Conservation (phyloP, 2,888 invertebrate genomes). For the Drosophila greeni region DNA sequence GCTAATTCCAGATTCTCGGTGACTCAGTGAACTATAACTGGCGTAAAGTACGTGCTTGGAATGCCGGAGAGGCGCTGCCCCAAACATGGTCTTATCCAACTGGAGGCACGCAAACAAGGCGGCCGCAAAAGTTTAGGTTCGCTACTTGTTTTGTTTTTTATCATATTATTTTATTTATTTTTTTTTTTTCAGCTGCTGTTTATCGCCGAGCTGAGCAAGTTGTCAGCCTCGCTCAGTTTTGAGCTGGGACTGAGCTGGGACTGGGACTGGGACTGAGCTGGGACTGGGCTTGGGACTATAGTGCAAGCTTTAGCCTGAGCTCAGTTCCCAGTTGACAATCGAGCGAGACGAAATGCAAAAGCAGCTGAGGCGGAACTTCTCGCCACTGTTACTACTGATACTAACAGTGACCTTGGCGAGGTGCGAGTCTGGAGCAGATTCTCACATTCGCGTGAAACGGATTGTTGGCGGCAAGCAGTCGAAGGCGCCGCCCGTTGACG, state of each 20-base stretch:
- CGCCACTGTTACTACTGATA: conserved; percentile 15
- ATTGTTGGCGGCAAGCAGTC: conserved; percentile 86
- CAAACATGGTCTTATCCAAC: conserved; percentile 42
- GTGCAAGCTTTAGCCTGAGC: conserved; percentile 11
- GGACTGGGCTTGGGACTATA: conserved; percentile 24
- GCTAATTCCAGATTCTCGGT: conserved; percentile 26
- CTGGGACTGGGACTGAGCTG: no score
- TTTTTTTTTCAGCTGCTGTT: conserved; percentile 29
- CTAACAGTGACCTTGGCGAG: conserved; percentile 40
- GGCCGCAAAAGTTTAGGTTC: conserved; percentile 16
- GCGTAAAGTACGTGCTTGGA: conserved; percentile 52
- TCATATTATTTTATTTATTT: conserved; percentile 9
- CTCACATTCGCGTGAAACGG: conserved; percentile 73
- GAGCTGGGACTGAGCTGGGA: background rate
- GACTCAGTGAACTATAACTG: conserved; percentile 43
- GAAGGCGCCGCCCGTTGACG: conserved; percentile 84
- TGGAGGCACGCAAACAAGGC: conserved; percentile 24
- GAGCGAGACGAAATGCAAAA: conserved; percentile 54
- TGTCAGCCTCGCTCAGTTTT: conserved; percentile 50
- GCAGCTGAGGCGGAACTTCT: conserved; percentile 53
- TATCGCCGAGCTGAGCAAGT: conserved; percentile 56
- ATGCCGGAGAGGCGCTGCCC: conserved; percentile 26
- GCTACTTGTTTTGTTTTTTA: conserved; percentile 26
- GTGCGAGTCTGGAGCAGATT: background rate
- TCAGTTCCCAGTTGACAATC: conserved; percentile 61